phyloP scores from a whole-genome alignment of 2,797 vertebrate genomes.

The Amphiprion clarkii region DNA sequence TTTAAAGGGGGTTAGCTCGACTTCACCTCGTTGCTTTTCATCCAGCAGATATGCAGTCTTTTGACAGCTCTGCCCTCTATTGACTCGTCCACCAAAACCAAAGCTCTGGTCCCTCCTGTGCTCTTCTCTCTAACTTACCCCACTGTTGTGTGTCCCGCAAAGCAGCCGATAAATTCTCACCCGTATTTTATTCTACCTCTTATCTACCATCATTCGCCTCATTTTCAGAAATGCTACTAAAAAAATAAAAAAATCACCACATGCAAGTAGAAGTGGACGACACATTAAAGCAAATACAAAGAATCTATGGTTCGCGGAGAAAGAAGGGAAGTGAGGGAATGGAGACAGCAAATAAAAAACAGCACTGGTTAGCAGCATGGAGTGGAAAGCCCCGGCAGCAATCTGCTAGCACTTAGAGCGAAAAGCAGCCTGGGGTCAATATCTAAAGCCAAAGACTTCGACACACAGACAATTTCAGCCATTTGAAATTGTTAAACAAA shows the following conservation, averaged over 20 bases:
- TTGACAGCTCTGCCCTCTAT: slow-evolving; percentile 65
- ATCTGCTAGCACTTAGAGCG: slow-evolving; percentile 77
- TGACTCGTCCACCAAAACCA: slow-evolving; percentile 50
- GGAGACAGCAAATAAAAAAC: slow-evolving; percentile 52
- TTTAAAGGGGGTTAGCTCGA: slow-evolving; percentile 73
- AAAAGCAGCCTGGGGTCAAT: slow-evolving; percentile 68
- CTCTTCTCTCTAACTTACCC: neutral
- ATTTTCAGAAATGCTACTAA: neutral
- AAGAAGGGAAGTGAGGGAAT: slow-evolving; percentile 29
- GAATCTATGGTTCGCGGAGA: slow-evolving; percentile 29
- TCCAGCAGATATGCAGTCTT: slow-evolving; percentile 50
- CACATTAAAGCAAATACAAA: slow-evolving; percentile 32
- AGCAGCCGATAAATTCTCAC: neutral
- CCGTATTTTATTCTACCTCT: neutral
- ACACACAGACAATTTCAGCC: slow-evolving; percentile 69
- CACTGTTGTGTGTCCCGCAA: slow-evolving; percentile 1
- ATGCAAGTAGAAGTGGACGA: neutral
- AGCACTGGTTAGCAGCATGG: slow-evolving; percentile 52
- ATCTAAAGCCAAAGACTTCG: slow-evolving; percentile 61
- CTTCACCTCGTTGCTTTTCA: slow-evolving; percentile 67
- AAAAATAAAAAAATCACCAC: neutral
- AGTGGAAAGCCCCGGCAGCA: slow-evolving; percentile 67
- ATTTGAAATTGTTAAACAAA: slow-evolving; percentile 74
- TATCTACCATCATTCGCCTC: slow-evolving; percentile 17
- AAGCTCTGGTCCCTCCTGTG: slow-evolving; percentile 25